phyloP scores from a whole-genome alignment of 2,888 invertebrate species.

The Papilio protenor region DNA sequence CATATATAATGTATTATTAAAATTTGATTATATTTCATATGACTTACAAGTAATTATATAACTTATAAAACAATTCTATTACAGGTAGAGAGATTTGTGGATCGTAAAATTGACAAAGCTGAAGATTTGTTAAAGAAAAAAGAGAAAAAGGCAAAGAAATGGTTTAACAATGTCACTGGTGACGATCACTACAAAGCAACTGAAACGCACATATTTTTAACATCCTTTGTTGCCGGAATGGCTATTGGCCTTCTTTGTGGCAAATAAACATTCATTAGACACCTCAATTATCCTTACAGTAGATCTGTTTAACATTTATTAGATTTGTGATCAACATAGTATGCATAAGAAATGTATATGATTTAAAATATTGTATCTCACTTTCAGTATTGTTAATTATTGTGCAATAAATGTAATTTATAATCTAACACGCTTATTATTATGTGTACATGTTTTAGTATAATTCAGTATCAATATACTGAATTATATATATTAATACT shows the following conservation, averaged over 20 bases:
- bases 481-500: too few relatives aligned
- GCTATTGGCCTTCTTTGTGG: conserved; percentile 87
- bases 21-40: too few relatives aligned
- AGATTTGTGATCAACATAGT: conserved; percentile 28
- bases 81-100: conserved; percentile 92
- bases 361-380: conserved; percentile 28
- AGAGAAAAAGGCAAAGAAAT: conserved; percentile 88
- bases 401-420: conserved; percentile 37
- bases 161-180: conserved; percentile 88
- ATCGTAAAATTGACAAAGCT: conserved; percentile 92
- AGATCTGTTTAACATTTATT: conserved; percentile 32
- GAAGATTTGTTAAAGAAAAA: conserved; percentile 89
- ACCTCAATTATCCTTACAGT: neutral
- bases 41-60: neutral
- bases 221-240: conserved; percentile 92
- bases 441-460: neutral
- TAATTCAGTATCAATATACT: neutral
- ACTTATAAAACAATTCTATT: conserved; percentile 55
- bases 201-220: conserved; percentile 91
- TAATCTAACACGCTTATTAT: neutral
- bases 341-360: conserved; percentile 21
- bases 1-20: too few relatives aligned
- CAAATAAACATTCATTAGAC: conserved; percentile 58
- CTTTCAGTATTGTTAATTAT: conserved; percentile 34
- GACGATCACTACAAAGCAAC: conserved; percentile 88